Evolutionary conservation across 1,140 invertebrate species (phyloP).

Genomic region (Steinernema feltiae): DNA sequence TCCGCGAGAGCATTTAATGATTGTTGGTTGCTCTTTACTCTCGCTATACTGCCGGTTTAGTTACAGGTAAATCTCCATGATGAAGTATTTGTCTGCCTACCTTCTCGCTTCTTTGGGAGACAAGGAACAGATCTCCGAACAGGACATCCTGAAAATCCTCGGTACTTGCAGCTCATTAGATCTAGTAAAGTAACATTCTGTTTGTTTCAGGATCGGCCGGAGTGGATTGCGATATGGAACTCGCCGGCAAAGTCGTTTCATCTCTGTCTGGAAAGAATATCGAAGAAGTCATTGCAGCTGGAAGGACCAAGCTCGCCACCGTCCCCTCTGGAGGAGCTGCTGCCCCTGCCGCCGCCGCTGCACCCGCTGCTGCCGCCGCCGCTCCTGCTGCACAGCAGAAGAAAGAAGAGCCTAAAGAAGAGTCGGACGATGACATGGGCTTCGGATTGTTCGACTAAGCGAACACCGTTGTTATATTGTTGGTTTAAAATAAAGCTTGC

Average conservation of each 20-base stretch:
- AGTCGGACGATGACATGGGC: constrained; percentile 84
- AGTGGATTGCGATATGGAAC: constrained; percentile 50
- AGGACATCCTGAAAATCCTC: constrained; percentile 61
- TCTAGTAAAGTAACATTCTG: background rate
- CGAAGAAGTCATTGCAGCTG: constrained; percentile 49
- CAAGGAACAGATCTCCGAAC: constrained; percentile 56
- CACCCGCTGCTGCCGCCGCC: constrained; percentile 37
- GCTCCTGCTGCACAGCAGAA: constrained; percentile 65
- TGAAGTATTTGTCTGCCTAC: constrained; percentile 64
- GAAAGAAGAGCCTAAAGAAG: constrained; percentile 68
- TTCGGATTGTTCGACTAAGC: constrained; percentile 87
- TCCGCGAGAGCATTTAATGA: no score
- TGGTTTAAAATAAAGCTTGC: constrained; percentile 28
- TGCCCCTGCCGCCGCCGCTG: constrained; percentile 43
- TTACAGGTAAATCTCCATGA: constrained; percentile 39
- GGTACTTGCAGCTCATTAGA: constrained; percentile 38
- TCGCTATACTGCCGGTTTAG: no score
- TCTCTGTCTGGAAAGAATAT: constrained; percentile 52
- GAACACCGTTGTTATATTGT: constrained; percentile 24
- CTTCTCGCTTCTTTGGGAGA: constrained; percentile 61
- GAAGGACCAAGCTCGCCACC: constrained; percentile 46
- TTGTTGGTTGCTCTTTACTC: no score
- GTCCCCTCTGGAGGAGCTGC: constrained; percentile 53
- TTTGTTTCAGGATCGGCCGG: constrained; percentile 42
- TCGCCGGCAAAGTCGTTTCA: constrained; percentile 50